Conservation (phyloP, 2,113 vertebrate genomes). For the Crypturellus undulatus region DNA sequence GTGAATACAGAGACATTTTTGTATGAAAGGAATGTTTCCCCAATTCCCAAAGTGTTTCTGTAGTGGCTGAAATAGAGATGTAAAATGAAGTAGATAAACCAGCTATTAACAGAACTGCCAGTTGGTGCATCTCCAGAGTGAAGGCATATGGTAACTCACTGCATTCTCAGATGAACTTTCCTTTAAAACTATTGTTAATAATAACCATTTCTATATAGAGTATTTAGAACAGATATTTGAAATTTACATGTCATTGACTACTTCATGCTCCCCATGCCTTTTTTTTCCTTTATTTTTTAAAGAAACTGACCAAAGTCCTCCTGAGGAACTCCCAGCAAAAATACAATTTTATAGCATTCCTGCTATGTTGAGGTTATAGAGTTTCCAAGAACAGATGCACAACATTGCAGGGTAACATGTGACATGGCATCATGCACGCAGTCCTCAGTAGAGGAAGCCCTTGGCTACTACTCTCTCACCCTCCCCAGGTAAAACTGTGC, state of each 20-base stretch:
- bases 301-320: not conserved
- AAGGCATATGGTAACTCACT: constrained; percentile 48
- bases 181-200: constrained; percentile 66
- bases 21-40: not conserved
- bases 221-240: constrained; percentile 38
- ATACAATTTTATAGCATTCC: not conserved
- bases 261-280: not conserved
- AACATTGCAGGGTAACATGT: accelerated
- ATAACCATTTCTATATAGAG: constrained; percentile 44
- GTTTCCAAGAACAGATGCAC: not conserved
- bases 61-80: constrained; percentile 36
- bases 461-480: not conserved
- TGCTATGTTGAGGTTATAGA: not conserved
- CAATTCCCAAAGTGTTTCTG: constrained; percentile 26
- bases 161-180: constrained; percentile 17
- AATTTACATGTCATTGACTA: constrained; percentile 7
- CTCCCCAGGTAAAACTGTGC: accelerated
- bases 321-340: not conserved
- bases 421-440: accelerated
- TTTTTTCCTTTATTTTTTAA: not conserved
- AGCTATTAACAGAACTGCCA: constrained; percentile 57
- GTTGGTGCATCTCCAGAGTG: constrained; percentile 54
- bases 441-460: not conserved
- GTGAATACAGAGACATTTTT: constrained; percentile 13
- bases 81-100: constrained; percentile 55